These are phyloP conservation scores for Nudaria mundana DNA, from an alignment of 2,888 invertebrate genomes.

Conservation along the genomic window DNA sequence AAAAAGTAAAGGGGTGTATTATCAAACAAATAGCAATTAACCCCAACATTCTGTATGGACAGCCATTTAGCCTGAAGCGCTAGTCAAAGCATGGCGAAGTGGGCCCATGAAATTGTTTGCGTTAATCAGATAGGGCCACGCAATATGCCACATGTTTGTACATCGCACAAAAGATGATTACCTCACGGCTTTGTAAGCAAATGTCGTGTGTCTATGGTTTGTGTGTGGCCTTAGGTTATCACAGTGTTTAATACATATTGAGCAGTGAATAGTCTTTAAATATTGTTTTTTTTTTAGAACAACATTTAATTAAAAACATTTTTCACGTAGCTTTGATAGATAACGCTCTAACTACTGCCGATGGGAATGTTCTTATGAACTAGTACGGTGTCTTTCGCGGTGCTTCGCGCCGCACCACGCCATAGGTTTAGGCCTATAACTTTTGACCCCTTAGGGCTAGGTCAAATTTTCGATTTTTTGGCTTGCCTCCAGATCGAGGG, in stretches of 20 bases:
- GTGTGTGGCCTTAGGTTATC: slow-evolving; percentile 16
- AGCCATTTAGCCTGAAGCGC: slow-evolving; percentile 40
- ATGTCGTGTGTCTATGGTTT: slow-evolving; percentile 35
- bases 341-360: too few relatives aligned
- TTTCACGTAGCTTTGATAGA: too few relatives aligned
- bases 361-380: too few relatives aligned
- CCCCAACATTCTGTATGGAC: slow-evolving; percentile 41
- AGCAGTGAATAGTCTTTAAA: not conserved
- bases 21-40: slow-evolving; percentile 64
- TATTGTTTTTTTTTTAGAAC: too few relatives aligned
- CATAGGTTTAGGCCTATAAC: too few relatives aligned
- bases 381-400: too few relatives aligned
- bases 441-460: too few relatives aligned
- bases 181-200: slow-evolving; percentile 38
- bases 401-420: too few relatives aligned
- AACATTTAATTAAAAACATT: too few relatives aligned
- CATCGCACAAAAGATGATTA: slow-evolving; percentile 45
- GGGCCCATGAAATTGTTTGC: slow-evolving; percentile 55
- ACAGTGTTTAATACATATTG: slow-evolving; percentile 1
- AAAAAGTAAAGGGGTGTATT: slow-evolving; percentile 40
- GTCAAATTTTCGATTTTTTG: too few relatives aligned
- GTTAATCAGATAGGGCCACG: slow-evolving; percentile 66
- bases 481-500: too few relatives aligned
- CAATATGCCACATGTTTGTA: slow-evolving; percentile 71
- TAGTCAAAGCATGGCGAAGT: slow-evolving; percentile 17